These are phyloP conservation scores for Collichthys lucidus DNA, from an alignment of 2,113 vertebrate species.

Conservation along the genomic window DNA sequence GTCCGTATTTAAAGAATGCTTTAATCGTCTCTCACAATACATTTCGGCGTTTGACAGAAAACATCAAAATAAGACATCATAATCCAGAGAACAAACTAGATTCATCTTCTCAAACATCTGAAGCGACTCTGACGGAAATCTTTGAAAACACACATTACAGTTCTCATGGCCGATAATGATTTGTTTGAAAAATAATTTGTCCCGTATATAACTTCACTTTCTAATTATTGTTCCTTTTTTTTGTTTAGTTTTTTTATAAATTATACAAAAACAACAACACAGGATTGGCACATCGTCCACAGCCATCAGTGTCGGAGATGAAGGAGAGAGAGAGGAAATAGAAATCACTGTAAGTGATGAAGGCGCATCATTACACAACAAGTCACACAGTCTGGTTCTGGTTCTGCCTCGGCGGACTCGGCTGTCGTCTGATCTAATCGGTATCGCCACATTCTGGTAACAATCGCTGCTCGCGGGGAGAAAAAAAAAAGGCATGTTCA, in stretches of 20 bases:
- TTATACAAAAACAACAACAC: conserved; percentile 55
- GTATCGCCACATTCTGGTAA: conserved; percentile 23
- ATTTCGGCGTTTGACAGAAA: conserved; percentile 64
- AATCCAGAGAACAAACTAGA: conserved; percentile 49
- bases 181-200: conserved; percentile 58
- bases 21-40: conserved; percentile 69
- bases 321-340: background rate
- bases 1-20: conserved; percentile 60
- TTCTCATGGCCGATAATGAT: conserved; percentile 31
- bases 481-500: conserved; percentile 42
- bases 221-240: conserved; percentile 29
- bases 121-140: conserved; percentile 21
- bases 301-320: conserved; percentile 28
- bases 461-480: background rate
- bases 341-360: conserved; percentile 35
- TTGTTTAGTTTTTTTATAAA: conserved; percentile 14
- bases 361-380: conserved; percentile 37
- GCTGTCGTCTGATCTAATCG: conserved; percentile 17
- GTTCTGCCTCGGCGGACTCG: conserved; percentile 24
- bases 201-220: conserved; percentile 17
- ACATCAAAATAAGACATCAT: conserved; percentile 62
- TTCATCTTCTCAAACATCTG: conserved; percentile 29
- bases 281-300: conserved; percentile 54
- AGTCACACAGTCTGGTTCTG: conserved; percentile 26
- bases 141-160: conserved; percentile 43